These are phyloP conservation scores for Circaetus gallicus DNA, from an alignment of 2,113 vertebrate genomes.

Conservation along the genomic window DNA sequence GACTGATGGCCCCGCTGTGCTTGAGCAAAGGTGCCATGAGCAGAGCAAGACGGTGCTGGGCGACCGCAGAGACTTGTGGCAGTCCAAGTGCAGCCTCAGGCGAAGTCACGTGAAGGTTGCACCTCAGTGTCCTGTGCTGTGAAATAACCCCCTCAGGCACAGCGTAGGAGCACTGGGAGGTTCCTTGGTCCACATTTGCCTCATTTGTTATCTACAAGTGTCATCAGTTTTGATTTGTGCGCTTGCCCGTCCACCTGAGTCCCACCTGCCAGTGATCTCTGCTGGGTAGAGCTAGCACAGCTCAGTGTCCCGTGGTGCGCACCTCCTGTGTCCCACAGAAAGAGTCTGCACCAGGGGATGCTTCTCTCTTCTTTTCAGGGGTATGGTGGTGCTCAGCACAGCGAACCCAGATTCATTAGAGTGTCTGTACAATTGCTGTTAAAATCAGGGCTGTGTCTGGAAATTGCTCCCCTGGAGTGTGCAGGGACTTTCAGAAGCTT, in stretches of 20 bases:
- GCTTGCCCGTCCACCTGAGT: neutral
- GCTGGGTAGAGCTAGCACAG: neutral
- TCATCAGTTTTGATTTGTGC: neutral
- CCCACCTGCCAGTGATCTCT: neutral
- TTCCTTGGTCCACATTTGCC: neutral
- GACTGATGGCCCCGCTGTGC: neutral
- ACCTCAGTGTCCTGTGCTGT: neutral
- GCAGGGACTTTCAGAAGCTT: neutral
- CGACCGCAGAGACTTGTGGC: neutral
- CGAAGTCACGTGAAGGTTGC: neutral
- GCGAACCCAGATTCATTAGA: neutral
- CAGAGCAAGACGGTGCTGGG: neutral
- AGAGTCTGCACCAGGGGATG: neutral
- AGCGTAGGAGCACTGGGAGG: neutral
- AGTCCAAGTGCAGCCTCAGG: neutral
- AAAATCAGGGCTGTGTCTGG: neutral
- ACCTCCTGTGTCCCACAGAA: neutral
- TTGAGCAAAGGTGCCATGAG: neutral
- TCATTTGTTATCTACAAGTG: neutral
- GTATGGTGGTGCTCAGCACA: neutral
- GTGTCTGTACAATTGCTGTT: neutral
- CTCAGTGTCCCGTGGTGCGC: neutral
- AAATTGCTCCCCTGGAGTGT: neutral
- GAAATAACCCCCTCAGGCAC: neutral
- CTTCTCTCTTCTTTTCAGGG: neutral